Evolutionary conservation across 2,113 vertebrate species (phyloP).

Genomic region (Pandion haliaetus): DNA sequence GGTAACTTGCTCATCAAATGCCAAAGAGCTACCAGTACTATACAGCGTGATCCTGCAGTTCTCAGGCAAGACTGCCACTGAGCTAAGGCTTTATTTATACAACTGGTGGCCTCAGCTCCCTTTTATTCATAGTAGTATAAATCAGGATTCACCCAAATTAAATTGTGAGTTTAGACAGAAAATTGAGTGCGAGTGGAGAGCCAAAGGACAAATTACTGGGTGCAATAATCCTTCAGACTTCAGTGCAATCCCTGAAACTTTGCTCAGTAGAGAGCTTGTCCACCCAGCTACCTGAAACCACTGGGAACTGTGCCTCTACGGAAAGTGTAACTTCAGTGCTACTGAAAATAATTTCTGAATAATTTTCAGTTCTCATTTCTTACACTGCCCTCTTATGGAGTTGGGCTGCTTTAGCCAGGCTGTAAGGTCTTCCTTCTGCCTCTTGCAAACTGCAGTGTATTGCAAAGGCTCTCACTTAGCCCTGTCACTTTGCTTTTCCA

Average conservation of each 20-base stretch:
- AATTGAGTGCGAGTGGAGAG: neutral
- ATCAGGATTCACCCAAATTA: neutral
- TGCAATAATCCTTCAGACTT: neutral
- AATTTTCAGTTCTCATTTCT: neutral
- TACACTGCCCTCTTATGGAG: neutral
- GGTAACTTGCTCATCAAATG: constrained; percentile 56
- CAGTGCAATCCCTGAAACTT: neutral
- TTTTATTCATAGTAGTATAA: neutral
- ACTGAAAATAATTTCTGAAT: neutral
- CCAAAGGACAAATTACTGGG: neutral
- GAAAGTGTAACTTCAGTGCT: neutral
- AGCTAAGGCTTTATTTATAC: neutral
- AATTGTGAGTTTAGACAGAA: neutral
- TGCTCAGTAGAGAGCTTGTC: neutral
- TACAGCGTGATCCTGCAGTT: neutral
- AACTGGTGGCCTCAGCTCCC: neutral
- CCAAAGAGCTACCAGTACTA: neutral
- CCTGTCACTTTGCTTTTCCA: neutral
- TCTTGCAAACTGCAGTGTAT: neutral
- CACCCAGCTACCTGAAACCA: neutral
- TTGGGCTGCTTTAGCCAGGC: neutral
- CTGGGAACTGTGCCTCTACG: neutral
- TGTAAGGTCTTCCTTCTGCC: neutral
- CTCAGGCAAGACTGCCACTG: neutral
- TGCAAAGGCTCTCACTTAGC: neutral